Base-by-base conservation (phyloP, 2,113 vertebrate species). In the Argyrosomus japonicus region DNA sequence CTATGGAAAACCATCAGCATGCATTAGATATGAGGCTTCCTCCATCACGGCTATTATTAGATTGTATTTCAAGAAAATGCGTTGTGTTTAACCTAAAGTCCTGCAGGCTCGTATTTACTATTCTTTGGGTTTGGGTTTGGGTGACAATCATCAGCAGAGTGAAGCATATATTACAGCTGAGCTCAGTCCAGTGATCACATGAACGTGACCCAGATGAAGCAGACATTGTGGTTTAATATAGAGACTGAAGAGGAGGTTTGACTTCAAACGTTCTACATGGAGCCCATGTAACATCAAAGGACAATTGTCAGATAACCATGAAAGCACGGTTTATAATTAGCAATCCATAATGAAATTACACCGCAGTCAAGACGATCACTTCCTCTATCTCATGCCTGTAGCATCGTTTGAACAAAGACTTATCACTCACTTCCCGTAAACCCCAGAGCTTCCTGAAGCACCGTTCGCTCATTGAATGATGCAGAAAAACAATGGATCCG, bases 201-300 rank as follows among this genome's bases (percentile, higher is more conserved):
- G 50, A 56, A 73, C 12, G 47, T 15, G 56, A 74, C 45, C 47
- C 9, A 13, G 17, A 71, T 58, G 13, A 81, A 43, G 50, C 54
- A 68, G 25, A 23, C 40, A 14, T 58, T 36, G 50, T 72, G 56
- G 25, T 68, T 69, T 45, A 58, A 61, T 68, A 40, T 5, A 47
- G 23, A 81, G 27, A 40, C 76, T 47, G 73, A 77, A 58, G 25
- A 61, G 56, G 76, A 58, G 61, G 40, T 72, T 70, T 29, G 25
- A 45, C 72, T 77, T 73, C 76, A 65, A 80, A 73, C 11, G 0
- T 27, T 57, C 43, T 67, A 61, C 68, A 82, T 71, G 75, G 60
- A 81, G 75, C 45, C 18, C 25, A 19, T 50, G 11, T 51, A 71
- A 83, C 79, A 81, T 91, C 76, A 81, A 91, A 87, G 84, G 32